Conservation (phyloP, 2,888 invertebrate species). For the Dicyrtomina minuta region DNA sequence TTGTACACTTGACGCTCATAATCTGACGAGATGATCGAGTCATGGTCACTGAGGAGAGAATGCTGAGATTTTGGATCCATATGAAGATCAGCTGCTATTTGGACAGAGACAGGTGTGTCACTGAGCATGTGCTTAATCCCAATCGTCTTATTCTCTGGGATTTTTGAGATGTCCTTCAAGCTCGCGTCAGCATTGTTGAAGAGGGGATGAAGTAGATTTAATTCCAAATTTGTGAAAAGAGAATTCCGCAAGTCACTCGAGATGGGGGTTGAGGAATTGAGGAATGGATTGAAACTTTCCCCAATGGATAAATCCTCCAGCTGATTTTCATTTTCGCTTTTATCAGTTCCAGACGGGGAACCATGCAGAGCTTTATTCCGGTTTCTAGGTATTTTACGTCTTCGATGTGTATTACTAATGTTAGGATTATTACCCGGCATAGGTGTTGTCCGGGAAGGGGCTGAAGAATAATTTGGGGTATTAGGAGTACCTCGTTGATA, state of each 20-base stretch:
- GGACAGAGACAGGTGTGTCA: slow-evolving; percentile 14
- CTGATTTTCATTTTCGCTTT: background rate
- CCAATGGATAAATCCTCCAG: slow-evolving; percentile 19
- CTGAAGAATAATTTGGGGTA: background rate
- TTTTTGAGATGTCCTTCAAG: slow-evolving; percentile 12
- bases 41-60: slow-evolving; percentile 11
- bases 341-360: background rate
- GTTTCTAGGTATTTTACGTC: background rate
- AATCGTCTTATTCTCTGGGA: slow-evolving; percentile 30
- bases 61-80: slow-evolving; percentile 1
- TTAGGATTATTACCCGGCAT: background rate
- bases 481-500: slow-evolving; percentile 5
- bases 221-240: background rate
- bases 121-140: slow-evolving; percentile 27
- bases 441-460: background rate
- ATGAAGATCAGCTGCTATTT: slow-evolving; percentile 25
- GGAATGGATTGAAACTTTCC: slow-evolving; percentile 35
- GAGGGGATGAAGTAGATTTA: slow-evolving; percentile 26
- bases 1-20: slow-evolving; percentile 26
- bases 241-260: slow-evolving; percentile 25
- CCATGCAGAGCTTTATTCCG: background rate
- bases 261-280: slow-evolving; percentile 27
- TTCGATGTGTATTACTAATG: background rate
- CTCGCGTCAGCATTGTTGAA: slow-evolving; percentile 14
- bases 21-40: slow-evolving; percentile 26